Evolutionary conservation across 2,888 invertebrate genomes (phyloP).

Genomic region (Meteorus colon): DNA sequence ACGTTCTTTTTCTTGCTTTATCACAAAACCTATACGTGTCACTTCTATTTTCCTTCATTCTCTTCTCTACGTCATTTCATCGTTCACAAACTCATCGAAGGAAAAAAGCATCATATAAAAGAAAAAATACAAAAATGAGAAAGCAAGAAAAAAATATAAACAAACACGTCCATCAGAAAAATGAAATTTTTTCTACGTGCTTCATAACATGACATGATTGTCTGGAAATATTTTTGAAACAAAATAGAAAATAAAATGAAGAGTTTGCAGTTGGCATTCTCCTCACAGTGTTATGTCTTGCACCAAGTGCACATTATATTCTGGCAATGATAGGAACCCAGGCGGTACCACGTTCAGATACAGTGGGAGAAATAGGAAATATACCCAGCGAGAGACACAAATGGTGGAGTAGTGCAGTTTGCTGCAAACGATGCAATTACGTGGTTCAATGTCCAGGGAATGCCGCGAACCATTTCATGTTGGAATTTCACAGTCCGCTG

Average conservation of each 20-base stretch:
- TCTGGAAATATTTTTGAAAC: neutral
- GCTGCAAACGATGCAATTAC: slow-evolving; percentile 67
- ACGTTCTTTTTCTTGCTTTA: neutral
- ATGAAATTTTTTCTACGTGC: slow-evolving; percentile 15
- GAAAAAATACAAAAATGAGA: neutral
- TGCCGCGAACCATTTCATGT: slow-evolving; percentile 61
- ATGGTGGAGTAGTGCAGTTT: slow-evolving; percentile 56
- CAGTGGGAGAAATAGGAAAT: slow-evolving; percentile 29
- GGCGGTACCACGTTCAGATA: neutral
- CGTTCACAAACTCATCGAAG: neutral
- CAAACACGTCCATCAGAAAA: slow-evolving; percentile 6
- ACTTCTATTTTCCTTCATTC: neutral
- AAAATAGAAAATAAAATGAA: neutral
- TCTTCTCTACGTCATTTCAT: neutral
- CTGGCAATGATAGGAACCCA: slow-evolving; percentile 28
- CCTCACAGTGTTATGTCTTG: neutral
- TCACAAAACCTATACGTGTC: neutral
- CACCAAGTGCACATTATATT: slow-evolving; percentile 26
- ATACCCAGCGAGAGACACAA: neutral
- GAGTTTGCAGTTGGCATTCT: neutral
- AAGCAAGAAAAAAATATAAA: neutral
- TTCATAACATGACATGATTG: neutral
- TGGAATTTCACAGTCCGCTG: slow-evolving; percentile 66
- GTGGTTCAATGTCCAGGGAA: slow-evolving; percentile 64
- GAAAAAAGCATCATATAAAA: neutral